These are phyloP conservation scores for Grapholita molesta DNA, from an alignment of 1,140 invertebrate species.

Conservation along the genomic window DNA sequence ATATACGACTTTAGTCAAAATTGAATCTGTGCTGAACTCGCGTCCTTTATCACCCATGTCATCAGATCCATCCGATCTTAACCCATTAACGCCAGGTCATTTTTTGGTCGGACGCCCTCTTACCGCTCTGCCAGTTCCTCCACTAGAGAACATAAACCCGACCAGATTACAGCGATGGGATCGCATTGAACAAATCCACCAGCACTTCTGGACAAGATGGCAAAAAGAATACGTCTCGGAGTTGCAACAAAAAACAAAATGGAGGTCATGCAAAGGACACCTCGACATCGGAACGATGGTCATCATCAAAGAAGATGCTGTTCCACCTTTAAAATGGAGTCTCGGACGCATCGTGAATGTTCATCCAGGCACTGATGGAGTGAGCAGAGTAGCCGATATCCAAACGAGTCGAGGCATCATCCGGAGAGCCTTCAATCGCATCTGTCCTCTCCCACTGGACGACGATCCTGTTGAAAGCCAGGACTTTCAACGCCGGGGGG, in stretches of 20 bases:
- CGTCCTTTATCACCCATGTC: conserved; percentile 19
- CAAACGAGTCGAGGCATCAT: conserved; percentile 30
- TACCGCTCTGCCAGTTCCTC: conserved; percentile 15
- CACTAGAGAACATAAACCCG: conserved; percentile 6
- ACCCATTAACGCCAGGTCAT: conserved; percentile 37
- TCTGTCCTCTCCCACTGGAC: conserved; percentile 24
- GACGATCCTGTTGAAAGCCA: conserved; percentile 5
- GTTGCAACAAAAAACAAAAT: conserved; percentile 15
- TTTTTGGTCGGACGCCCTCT: conserved; percentile 35
- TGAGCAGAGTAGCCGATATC: conserved; percentile 36
- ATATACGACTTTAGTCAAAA: conserved; percentile 29
- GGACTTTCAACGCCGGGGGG: conserved; percentile 14
- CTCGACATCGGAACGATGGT: background rate
- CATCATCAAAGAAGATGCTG: conserved; percentile 6
- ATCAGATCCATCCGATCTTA: conserved; percentile 29
- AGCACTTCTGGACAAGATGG: conserved; percentile 17
- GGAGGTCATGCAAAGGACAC: background rate
- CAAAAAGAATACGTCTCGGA: conserved; percentile 17
- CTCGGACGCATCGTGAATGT: conserved; percentile 35
- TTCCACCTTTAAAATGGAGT: conserved; percentile 3
- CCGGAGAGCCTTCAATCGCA: conserved; percentile 27
- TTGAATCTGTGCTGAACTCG: conserved; percentile 42
- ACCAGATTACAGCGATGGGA: background rate
- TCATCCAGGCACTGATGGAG: conserved; percentile 35
- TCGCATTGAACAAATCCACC: conserved; percentile 7